Percentiles rank a stretch among this genome's conserved stretches.
These are phyloP conservation scores for Micropoecilia bifurca DNA, from an alignment of 2,797 vertebrate genomes.

Conservation along the genomic window DNA sequence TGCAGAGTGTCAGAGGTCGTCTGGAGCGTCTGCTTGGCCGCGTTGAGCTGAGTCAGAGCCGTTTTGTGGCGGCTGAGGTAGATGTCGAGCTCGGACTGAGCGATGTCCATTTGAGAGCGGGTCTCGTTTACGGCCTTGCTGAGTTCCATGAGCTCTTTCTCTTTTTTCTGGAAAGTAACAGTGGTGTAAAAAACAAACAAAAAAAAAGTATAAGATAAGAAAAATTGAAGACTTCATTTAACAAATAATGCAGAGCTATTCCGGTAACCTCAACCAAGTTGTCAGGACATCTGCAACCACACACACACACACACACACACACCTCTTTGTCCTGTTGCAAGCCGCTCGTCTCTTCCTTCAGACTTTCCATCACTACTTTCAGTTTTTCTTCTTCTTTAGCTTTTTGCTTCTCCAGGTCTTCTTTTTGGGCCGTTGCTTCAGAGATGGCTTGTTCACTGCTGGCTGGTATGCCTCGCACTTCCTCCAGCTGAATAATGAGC, in stretches of 20 bases:
- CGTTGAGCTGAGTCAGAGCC: constrained; percentile 86
- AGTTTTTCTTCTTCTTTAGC: constrained; percentile 88
- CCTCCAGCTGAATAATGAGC: constrained; percentile 84
- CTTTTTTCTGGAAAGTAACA: constrained; percentile 78
- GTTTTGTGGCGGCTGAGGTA: constrained; percentile 91
- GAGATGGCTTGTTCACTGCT: constrained; percentile 84
- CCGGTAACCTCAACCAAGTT: neutral
- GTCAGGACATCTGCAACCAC: neutral
- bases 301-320: constrained; percentile 66
- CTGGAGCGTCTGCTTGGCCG: constrained; percentile 85
- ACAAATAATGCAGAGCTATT: neutral
- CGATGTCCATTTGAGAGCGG: constrained; percentile 89
- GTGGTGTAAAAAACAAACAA: neutral
- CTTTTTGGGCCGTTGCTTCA: constrained; percentile 83
- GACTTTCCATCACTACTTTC: constrained; percentile 88
- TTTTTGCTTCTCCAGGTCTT: constrained; percentile 86
- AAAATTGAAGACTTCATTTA: neutral
- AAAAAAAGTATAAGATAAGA: no score
- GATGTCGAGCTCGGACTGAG: constrained; percentile 93
- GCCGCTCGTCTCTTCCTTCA: constrained; percentile 91
- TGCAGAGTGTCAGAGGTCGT: constrained; percentile 84
- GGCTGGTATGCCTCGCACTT: constrained; percentile 84
- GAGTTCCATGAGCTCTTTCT: constrained; percentile 91
- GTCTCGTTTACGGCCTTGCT: constrained; percentile 91
- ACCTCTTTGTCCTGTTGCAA: constrained; percentile 95